Percentiles rank a stretch among this genome's conserved stretches.
These are phyloP conservation scores for Ariolimax columbianus DNA, from an alignment of 2,888 invertebrate species.

Conservation along the genomic window DNA sequence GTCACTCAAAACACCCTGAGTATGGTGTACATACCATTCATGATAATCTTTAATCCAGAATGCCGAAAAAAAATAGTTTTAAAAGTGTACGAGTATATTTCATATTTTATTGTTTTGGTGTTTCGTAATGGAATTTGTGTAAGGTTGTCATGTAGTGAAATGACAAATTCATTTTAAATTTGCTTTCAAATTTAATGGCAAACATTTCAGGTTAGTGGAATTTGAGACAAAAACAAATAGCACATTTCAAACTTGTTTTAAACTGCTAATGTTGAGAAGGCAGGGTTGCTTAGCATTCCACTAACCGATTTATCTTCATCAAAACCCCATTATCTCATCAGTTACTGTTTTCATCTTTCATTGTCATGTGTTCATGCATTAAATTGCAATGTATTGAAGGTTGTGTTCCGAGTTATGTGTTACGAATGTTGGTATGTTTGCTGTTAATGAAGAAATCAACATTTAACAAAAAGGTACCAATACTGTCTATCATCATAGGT, in stretches of 20 bases:
- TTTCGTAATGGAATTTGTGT: slow-evolving; percentile 49
- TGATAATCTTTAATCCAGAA: slow-evolving; percentile 47
- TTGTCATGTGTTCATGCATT: slow-evolving; percentile 53
- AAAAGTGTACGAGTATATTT: slow-evolving; percentile 24
- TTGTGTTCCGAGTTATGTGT: no score
- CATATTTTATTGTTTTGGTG: slow-evolving; percentile 38
- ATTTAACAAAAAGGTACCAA: no score
- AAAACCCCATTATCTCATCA: neutral
- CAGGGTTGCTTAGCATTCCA: slow-evolving; percentile 46
- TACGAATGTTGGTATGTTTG: no score
- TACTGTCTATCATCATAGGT: no score
- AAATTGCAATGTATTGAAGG: slow-evolving; percentile 40
- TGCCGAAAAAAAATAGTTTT: slow-evolving; percentile 48
- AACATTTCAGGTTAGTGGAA: slow-evolving; percentile 41
- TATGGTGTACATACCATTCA: neutral
- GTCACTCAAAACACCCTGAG: neutral
- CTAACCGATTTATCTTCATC: slow-evolving; percentile 38
- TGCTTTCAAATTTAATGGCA: slow-evolving; percentile 10
- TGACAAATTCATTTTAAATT: neutral
- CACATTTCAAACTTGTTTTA: slow-evolving; percentile 19
- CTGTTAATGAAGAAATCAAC: no score
- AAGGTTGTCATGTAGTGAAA: slow-evolving; percentile 50
- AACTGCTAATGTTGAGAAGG: neutral
- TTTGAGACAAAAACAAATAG: neutral
- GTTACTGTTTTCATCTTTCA: neutral